phyloP scores from a whole-genome alignment of 2,888 invertebrate species.

The Pseudoips prasinana region DNA sequence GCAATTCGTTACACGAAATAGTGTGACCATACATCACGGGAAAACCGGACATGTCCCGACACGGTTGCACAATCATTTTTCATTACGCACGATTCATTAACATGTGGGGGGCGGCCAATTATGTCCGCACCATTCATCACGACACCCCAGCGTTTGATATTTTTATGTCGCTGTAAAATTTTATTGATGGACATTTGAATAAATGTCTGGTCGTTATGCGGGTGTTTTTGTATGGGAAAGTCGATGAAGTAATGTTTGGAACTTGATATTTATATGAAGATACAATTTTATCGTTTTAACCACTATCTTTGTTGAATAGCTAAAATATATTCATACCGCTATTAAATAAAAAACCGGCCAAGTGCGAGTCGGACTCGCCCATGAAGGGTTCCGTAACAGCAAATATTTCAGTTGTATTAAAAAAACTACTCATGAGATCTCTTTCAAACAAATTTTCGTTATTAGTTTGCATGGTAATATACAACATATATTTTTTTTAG shows the following conservation, averaged over 20 bases:
- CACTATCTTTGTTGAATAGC: too few species aligned
- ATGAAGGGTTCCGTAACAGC: too few species aligned
- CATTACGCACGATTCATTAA: slow-evolving; percentile 79
- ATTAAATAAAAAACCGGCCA: too few species aligned
- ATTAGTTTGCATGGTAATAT: too few species aligned
- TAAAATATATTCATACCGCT: too few species aligned
- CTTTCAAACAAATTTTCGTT: too few species aligned
- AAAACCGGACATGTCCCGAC: slow-evolving; percentile 44
- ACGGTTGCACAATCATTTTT: slow-evolving; percentile 68
- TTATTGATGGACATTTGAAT: slow-evolving; percentile 34
- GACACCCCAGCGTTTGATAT: slow-evolving; percentile 64
- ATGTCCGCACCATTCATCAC: slow-evolving; percentile 72
- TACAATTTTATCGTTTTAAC: background rate
- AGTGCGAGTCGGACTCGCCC: too few species aligned
- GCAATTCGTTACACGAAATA: slow-evolving; percentile 52
- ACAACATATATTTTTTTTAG: too few species aligned
- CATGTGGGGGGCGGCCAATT: slow-evolving; percentile 71
- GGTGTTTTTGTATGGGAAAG: slow-evolving; percentile 12
- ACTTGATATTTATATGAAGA: slow-evolving; percentile 14
- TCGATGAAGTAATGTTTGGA: slow-evolving; percentile 15
- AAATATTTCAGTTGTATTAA: too few species aligned
- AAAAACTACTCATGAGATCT: too few species aligned
- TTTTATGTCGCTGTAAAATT: slow-evolving; percentile 49
- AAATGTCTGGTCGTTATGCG: slow-evolving; percentile 23
- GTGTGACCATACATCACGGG: slow-evolving; percentile 55